Conservation (phyloP, 2,113 vertebrate genomes). For the Tenrec ecaudatus region DNA sequence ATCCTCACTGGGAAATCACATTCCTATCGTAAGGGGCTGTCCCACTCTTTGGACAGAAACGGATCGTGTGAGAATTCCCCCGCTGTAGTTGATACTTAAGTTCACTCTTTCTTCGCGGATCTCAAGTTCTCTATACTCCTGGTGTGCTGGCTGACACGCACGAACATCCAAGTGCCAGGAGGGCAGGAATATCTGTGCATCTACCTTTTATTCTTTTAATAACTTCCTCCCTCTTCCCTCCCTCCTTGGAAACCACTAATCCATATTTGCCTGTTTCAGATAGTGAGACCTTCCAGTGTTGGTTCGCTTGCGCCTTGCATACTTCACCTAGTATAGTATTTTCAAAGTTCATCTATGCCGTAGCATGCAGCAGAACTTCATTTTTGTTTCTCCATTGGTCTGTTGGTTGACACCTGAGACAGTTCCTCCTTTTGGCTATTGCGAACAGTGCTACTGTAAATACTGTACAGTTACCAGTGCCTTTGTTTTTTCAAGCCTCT, state of each 20-base stretch:
- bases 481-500: not conserved
- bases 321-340: not conserved
- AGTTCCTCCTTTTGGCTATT: not conserved
- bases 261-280: not conserved
- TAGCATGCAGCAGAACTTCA: not conserved
- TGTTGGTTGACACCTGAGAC: not conserved
- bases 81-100: not conserved
- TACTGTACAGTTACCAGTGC: not conserved
- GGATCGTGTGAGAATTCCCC: not conserved
- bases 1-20: not conserved
- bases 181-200: not conserved
- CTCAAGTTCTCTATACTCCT: not conserved
- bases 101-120: not conserved
- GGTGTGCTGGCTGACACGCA: not conserved
- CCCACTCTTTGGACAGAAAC: constrained; percentile 6
- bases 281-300: not conserved
- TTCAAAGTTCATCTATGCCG: not conserved
- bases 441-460: not conserved
- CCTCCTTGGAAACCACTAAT: not conserved
- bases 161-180: not conserved
- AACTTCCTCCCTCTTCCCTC: not conserved
- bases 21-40: not conserved
- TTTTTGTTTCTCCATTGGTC: not conserved
- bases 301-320: not conserved
- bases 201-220: not conserved